Evolutionary conservation across 2,888 invertebrate genomes (phyloP).

Genomic region (Eueremaeus valkanovi): DNA sequence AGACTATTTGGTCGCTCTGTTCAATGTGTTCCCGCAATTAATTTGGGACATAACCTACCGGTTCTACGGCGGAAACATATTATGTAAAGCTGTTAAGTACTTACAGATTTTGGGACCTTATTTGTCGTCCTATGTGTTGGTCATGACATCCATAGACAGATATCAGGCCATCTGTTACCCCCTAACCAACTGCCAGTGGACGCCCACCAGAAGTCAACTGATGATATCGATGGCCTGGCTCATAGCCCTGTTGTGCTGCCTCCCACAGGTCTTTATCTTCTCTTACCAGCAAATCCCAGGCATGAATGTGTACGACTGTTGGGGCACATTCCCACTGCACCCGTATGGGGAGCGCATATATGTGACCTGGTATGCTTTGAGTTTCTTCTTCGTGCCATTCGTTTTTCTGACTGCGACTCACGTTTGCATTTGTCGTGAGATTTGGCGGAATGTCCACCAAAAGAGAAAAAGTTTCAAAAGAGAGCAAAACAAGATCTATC

Average conservation of each 20-base stretch:
- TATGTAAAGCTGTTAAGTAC: constrained; percentile 64
- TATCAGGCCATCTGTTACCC: constrained; percentile 58
- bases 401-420: constrained; percentile 54
- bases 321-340: constrained; percentile 37
- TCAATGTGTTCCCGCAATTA: constrained; percentile 67
- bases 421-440: constrained; percentile 49
- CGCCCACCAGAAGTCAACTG: constrained; percentile 48
- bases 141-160: constrained; percentile 54
- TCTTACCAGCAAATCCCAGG: constrained; percentile 44
- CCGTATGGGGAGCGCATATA: constrained; percentile 51
- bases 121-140: constrained; percentile 60
- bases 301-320: constrained; percentile 43
- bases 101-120: constrained; percentile 64
- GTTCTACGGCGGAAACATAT: constrained; percentile 55
- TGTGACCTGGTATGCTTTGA: constrained; percentile 50
- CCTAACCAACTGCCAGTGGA: constrained; percentile 60
- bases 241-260: constrained; percentile 53
- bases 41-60: constrained; percentile 63
- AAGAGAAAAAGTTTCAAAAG: constrained; percentile 37
- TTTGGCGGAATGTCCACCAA: constrained; percentile 46
- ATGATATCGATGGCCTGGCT: constrained; percentile 55
- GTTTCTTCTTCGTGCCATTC: constrained; percentile 55
- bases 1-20: constrained; percentile 65
- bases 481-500: constrained; percentile 14
- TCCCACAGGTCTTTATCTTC: constrained; percentile 55